phyloP scores from a whole-genome alignment of 2,888 invertebrate genomes.

The Cephalotes varians region DNA sequence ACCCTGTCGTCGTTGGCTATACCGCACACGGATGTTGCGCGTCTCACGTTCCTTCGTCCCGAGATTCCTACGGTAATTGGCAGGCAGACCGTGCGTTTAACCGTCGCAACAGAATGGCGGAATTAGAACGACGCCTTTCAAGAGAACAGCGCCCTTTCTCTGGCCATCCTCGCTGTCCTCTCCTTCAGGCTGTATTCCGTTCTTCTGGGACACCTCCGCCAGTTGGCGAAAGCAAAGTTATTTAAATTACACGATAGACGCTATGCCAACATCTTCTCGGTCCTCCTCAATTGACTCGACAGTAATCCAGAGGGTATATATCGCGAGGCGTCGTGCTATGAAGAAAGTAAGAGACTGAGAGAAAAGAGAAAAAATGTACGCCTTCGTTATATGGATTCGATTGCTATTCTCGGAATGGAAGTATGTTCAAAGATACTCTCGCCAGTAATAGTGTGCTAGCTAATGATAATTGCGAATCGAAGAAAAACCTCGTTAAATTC shows the following conservation, averaged over 20 bases:
- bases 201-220: background rate
- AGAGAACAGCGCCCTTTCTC: constrained; percentile 1
- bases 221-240: constrained; percentile 58
- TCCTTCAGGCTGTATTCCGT: constrained; percentile 1
- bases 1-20: constrained; percentile 54
- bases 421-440: background rate
- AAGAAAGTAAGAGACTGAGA: background rate
- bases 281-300: constrained; percentile 34
- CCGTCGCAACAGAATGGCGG: constrained; percentile 60
- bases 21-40: constrained; percentile 39
- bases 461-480: constrained; percentile 9
- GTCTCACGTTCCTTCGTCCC: constrained; percentile 57
- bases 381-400: background rate
- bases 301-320: background rate
- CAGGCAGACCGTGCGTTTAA: constrained; percentile 62
- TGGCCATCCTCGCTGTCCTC: background rate
- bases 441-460: background rate
- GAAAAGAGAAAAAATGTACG: background rate
- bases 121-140: constrained; percentile 67
- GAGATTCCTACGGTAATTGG: constrained; percentile 68
- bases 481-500: background rate
- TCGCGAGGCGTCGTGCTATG: too few relatives aligned
- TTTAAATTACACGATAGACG: constrained; percentile 64
- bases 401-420: background rate
- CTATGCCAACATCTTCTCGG: background rate